Base-by-base conservation (phyloP, 2,888 invertebrate species). In the Odontothrips loti region DNA sequence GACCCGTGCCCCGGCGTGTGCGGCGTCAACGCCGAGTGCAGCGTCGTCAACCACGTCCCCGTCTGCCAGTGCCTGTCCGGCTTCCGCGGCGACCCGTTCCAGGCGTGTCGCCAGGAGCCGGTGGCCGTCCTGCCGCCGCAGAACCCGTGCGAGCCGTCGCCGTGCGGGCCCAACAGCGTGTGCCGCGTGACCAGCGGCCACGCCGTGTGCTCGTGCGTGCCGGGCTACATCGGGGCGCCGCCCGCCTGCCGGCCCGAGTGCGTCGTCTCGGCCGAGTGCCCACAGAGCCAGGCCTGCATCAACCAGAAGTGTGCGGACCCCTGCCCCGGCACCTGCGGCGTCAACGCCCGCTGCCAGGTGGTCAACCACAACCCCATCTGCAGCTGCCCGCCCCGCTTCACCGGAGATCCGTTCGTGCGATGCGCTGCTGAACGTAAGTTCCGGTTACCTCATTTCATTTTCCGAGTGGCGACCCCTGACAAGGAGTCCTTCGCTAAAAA, bases 1-100 rank as follows among this genome's bases (percentile, higher is more conserved):
- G 93, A 96, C 88, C 96, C 96, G 10, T 96, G 96, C 85, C 92
- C 92, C 83, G 95, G 95, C 81, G 90, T 94, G 80, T 96, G 96
- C 85, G 96, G 96, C 8, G 87, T 91, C 0, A 95, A 95, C 85
- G 94, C 96, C 12, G 93, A 94, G 87, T 96, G 96, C 86, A 89
- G 90, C 51, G 95, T 95, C 0, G 91, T 92, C 3, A 95, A 94
- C 86, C 96, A 96, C 85, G 89, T 95, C 82, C 95, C 96, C 27
- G 91, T 93, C 11, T 96, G 96, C 86, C 91, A 93, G 68, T 96
- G 96, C 85, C 88, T 91, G 48, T 90, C 90, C 83, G 95, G 95
- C 47, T 93, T 91, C 85, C 91, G 92, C 84, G 96, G 96, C 15
- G 94, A 96, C 90, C 95, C 96, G 79, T 95, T 95, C 86, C 91